These are phyloP conservation scores for Meandrina meandrites DNA, from an alignment of 92 coral and sea anemone genomes.

Conservation along the genomic window DNA sequence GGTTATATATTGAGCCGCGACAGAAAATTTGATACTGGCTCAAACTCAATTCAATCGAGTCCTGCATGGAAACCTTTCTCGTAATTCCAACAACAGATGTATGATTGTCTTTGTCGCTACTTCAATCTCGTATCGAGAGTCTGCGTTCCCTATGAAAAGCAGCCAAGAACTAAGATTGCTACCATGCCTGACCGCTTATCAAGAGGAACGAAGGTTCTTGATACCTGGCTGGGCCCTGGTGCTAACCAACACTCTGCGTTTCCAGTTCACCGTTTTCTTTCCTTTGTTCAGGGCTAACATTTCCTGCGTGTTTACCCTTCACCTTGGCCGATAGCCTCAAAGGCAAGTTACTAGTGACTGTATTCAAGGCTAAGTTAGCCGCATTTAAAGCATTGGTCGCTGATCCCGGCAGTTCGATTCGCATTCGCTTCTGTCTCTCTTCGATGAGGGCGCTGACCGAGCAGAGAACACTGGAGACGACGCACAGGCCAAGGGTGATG, in stretches of 20 bases:
- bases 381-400: conserved; percentile 27
- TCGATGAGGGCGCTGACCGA: conserved; percentile 90
- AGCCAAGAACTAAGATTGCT: not conserved
- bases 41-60: no score
- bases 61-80: not conserved
- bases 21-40: no score
- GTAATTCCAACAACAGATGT: not conserved
- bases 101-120: not conserved
- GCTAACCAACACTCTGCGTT: not conserved
- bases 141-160: not conserved
- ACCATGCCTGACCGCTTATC: not conserved
- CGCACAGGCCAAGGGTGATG: conserved; percentile 86
- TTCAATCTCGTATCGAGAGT: not conserved
- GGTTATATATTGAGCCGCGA: no score
- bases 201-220: not conserved
- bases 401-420: conserved; percentile 45
- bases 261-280: conserved; percentile 3
- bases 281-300: not conserved
- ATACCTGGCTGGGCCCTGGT: not conserved
- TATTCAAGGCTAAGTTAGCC: conserved; percentile 35
- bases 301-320: not conserved
- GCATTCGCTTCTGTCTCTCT: conserved; percentile 84
- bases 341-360: conserved; percentile 33
- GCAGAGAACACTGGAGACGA: conserved; percentile 92
- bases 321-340: conserved; percentile 1